Base-by-base conservation (phyloP, 2,113 vertebrate genomes). In the Leptosomus discolor region DNA sequence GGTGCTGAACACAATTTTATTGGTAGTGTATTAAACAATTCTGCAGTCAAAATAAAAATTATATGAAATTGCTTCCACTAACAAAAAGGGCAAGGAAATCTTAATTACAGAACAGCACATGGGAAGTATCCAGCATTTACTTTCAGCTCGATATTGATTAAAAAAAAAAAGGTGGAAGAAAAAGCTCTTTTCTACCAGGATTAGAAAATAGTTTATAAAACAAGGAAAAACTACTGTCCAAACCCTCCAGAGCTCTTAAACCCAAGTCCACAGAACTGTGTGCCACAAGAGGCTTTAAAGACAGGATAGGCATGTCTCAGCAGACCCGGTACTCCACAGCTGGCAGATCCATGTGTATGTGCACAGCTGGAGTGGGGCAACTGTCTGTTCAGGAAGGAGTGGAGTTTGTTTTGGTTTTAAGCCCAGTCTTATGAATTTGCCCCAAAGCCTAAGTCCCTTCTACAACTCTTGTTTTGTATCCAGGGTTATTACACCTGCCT, bases 191-290 rank as follows among this genome's bases (percentile, higher is more conserved):
- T 88, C 23, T 89, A 50, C 29, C 24, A 12, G 21, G 10, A 53
- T 54, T 77, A 37, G 45, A 51, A 77, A 79, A 15, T 11, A 5
- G 9, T 9, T 63, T 43, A 41, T 30, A 68, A 78, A 90, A 29
- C 30, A 43, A 63, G 39, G 12, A 9, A 60, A 34, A 85, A 45
- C 5, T 65, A 29, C 7, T 11, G 15, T 32, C 16, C 37, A 63
- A 70, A 32, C 41, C 4, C 43, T 50, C 34, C 34, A 80, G 39
- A 77, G 39, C 30, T 67, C 39, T 77, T 61, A 85, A 85, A 70
- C 10, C 11, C 24, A 48, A 65, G n/a, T 37, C 7, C 0, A 1
- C 13, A 30, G 50, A 46, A 45, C 0, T 56, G 29, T 88, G 39
- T 27, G 18, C 7, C n/a, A 48, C 4, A 39, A 41, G 34, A 69